Percentiles rank a stretch among this genome's conserved stretches.
Evolutionary conservation across 2,113 vertebrate genomes (phyloP).

Genomic region (Pipra filicauda): DNA sequence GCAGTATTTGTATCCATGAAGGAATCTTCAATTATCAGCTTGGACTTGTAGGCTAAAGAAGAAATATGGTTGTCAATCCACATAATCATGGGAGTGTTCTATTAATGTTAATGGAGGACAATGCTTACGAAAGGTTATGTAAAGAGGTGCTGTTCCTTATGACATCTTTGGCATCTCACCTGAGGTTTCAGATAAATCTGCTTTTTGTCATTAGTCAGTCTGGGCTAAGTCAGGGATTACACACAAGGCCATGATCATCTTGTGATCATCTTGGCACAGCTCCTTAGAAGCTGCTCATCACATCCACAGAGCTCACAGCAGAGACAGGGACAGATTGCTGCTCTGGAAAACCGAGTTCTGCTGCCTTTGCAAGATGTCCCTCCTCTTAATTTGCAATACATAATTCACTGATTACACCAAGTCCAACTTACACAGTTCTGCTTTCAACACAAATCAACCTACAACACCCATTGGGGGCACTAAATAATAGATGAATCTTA

Average conservation of each 20-base stretch:
- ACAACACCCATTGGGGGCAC: background rate
- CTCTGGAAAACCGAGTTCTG: accelerated
- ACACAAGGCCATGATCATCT: background rate
- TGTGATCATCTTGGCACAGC: background rate
- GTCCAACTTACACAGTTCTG: background rate
- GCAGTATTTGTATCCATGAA: background rate
- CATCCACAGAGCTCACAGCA: background rate
- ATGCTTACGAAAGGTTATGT: background rate
- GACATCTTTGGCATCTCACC: background rate
- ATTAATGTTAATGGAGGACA: background rate
- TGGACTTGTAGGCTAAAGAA: background rate
- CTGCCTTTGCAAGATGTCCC: background rate
- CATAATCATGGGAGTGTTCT: background rate
- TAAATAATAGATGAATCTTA: background rate
- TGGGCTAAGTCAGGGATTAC: background rate
- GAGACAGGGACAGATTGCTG: background rate
- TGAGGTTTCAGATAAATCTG: background rate
- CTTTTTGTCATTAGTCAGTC: background rate
- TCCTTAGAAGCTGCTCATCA: background rate
- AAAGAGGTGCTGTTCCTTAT: background rate
- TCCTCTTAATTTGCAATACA: background rate
- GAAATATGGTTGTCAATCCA: background rate
- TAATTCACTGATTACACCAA: background rate
- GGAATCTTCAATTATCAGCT: background rate
- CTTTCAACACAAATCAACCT: background rate